Base-by-base conservation (phyloP, 1,140 invertebrate species). In the Ladona fulva region DNA sequence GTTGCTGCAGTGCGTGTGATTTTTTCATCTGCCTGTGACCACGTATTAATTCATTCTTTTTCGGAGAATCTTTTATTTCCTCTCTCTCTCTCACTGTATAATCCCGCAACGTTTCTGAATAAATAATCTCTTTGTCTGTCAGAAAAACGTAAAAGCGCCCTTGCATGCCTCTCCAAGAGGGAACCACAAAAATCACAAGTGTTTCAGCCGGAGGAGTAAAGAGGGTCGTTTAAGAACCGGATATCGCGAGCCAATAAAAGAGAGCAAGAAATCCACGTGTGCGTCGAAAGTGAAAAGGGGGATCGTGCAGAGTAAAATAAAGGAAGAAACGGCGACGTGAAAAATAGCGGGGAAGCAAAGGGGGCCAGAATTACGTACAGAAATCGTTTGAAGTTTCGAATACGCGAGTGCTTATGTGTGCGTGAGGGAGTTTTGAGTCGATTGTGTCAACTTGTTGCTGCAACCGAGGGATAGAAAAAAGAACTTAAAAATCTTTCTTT, bases 381-480 rank as follows among this genome's bases (percentile, higher is more conserved):
- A 19, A 66, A 66, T 19, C 52, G 52, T 66, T 66, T 66, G 52
- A 66, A 66, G 52, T 66, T 66, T 37, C 29, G 29, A 5, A 37
- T 37, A 8, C 29, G 29, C 29, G 29, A 37, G 29, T 37, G 29
- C 8, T 37, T 37, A 66, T 66, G 52, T 66, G 52, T 66, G 52
- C 52, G 52, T 66, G 52, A 16, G 52, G n/a, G 52, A 66, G 52
- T 66, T 22, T 16, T 66, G 52, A 19, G 14, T 66, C n/a, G 52
- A 66, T 66, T 66, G 52, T 66, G 52, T 66, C 52, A 66, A 66
- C 52, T 66, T 66, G 52, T 66, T 66, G 52, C 52, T 66, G 52
- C 52, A 19, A n/a, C n/a, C n/a, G n/a, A n/a, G 29, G 29, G 29
- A 37, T 37, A 37, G 29, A 37, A 37, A 37, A n/a, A n/a, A n/a